Base-by-base conservation (phyloP, 2,797 vertebrate species). In the Oreochromis grahami region DNA sequence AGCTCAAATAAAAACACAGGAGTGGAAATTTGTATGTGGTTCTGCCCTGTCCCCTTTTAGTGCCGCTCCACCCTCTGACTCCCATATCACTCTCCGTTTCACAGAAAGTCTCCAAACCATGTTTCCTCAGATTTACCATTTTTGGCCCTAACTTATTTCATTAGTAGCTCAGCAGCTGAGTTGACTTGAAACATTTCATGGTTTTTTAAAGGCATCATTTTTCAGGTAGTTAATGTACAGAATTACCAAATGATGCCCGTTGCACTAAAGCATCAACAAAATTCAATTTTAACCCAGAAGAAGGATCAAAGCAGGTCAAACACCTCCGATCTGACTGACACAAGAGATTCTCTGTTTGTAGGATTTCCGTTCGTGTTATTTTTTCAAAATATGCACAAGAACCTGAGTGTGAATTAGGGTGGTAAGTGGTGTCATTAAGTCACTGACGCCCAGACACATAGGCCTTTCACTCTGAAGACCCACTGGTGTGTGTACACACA, bases 361-460 rank as follows among this genome's bases (percentile, higher is more conserved):
- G 89, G 88, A 89, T 92, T 94, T 92, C 92, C 91, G 88, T 7
- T 7, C 50, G 48, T 84, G 94, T 95, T 82, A 84, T 95, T 94
- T 96, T 94, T 96, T 87, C 79, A 89, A 93, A 93, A 93, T 19
- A 74, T 76, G 90, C 88, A 93, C 94, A 93, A 94, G 86, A 90
- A 87, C 86, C 90, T 90, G 94, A 94, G 94, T 93, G 93, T 95
- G 94, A 95, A 96, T 95, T 94, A 91, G 86, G 77, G 86, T 91
- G 74, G 89, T 94, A 96, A 96, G 96, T 96, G 94, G 93, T 92
- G 93, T 95, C 92, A 96, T 96, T 96, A 96, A 95, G 88, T 94
- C 84, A 92, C 79, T 60, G 87, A 93, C 81, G 74, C 78, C 83
- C 89, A 94, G 88, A 96, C 95, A 96, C 95, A 94, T 36, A 41